Percentiles rank a stretch among this genome's conserved stretches.
phyloP scores from a whole-genome alignment of 1,140 invertebrate genomes.

The Drosophila nannoptera region DNA sequence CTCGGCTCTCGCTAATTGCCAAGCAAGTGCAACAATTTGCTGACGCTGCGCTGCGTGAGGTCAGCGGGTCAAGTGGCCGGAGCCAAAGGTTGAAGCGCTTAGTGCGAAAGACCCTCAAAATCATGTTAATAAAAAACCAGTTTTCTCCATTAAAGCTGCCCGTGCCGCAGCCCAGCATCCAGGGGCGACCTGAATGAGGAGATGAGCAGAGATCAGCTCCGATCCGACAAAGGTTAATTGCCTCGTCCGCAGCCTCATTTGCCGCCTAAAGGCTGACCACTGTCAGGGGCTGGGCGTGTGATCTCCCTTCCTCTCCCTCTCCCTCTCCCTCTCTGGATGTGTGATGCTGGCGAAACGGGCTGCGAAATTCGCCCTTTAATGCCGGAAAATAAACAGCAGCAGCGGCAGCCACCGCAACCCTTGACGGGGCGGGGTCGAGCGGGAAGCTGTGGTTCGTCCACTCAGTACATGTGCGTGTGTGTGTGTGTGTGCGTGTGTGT shows the following conservation, averaged over 20 bases:
- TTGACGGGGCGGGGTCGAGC: neutral
- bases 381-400: constrained; percentile 28
- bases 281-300: constrained; percentile 1
- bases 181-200: too few species aligned
- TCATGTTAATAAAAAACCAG: constrained; percentile 43
- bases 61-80: constrained; percentile 25
- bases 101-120: constrained; percentile 25
- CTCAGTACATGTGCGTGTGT: neutral
- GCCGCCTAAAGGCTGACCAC: constrained; percentile 22
- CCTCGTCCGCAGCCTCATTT: constrained; percentile 18
- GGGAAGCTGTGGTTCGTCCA: constrained; percentile 49
- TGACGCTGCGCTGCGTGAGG: constrained; percentile 7
- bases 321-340: neutral
- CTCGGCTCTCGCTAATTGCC: constrained; percentile 19
- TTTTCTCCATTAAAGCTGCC: constrained; percentile 25
- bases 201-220: constrained; percentile 37
- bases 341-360: constrained; percentile 32
- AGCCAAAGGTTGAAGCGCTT: neutral
- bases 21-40: constrained; percentile 11
- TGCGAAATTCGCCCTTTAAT: constrained; percentile 41
- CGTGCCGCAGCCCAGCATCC: constrained; percentile 35
- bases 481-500: constrained; percentile 27
- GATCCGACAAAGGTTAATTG: constrained; percentile 56
- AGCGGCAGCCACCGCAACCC: constrained; percentile 19
- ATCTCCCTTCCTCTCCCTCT: too few species aligned